Conservation (phyloP, 2,113 vertebrate species). For the Myiozetetes cayanensis region DNA sequence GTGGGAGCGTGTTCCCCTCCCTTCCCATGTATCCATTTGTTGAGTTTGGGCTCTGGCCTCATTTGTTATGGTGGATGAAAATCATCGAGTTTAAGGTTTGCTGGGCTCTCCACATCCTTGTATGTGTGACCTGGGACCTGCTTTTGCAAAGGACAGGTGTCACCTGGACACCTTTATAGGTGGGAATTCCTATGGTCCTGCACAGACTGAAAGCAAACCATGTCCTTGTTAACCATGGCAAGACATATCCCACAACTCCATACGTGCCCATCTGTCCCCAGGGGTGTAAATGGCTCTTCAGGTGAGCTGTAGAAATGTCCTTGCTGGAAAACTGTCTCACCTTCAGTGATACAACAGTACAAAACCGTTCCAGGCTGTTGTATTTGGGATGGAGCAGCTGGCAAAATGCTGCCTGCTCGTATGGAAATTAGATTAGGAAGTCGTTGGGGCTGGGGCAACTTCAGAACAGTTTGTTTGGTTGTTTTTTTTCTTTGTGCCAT, state of each 20-base stretch:
- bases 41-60: background rate
- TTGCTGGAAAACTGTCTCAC: background rate
- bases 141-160: background rate
- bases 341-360: background rate
- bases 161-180: background rate
- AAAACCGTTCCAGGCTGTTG: background rate
- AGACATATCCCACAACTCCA: background rate
- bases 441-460: background rate
- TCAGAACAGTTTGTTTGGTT: background rate
- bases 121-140: background rate
- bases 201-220: fast-evolving
- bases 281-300: background rate
- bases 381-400: background rate
- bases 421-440: background rate
- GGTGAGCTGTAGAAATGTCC: background rate
- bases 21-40: background rate
- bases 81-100: background rate
- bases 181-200: background rate
- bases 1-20: background rate
- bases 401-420: fast-evolving
- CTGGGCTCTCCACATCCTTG: background rate
- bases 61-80: background rate
- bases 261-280: fast-evolving
- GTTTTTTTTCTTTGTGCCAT: background rate
- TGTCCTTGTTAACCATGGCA: background rate